A percentile compares a stretch with the other conserved stretches of the same genome.
phyloP scores from a whole-genome alignment of 2,797 vertebrate species.

The Aphelocoma californica region DNA sequence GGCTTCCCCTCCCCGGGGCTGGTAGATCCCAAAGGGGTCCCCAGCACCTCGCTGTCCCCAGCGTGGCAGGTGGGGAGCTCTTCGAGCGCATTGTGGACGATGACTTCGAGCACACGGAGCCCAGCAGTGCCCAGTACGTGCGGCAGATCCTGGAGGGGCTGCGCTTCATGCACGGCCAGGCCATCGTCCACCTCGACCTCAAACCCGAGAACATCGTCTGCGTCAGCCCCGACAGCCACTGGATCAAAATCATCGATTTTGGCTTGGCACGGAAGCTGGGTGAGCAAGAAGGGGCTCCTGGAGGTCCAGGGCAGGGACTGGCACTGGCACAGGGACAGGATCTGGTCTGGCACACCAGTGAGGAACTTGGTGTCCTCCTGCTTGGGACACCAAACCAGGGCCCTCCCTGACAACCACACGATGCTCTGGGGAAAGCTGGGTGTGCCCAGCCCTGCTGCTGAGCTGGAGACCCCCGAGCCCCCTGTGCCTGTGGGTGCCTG shows the following conservation, averaged over 20 bases:
- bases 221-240: constrained; percentile 75
- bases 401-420: background rate
- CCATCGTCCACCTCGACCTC: constrained; percentile 84
- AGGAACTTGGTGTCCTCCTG: background rate
- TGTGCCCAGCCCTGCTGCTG: background rate
- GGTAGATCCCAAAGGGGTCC: no score
- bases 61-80: constrained; percentile 86
- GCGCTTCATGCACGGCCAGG: constrained; percentile 83
- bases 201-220: constrained; percentile 92
- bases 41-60: constrained; percentile 15
- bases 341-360: no score
- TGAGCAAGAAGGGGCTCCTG: constrained; percentile 38
- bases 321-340: background rate
- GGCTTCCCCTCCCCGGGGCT: fast-evolving
- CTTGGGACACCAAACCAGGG: background rate
- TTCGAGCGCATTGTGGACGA: constrained; percentile 89
- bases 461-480: background rate
- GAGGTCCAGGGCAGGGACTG: background rate
- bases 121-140: constrained; percentile 81
- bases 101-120: constrained; percentile 86
- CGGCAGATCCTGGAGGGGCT: constrained; percentile 86
- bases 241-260: constrained; percentile 88
- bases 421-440: background rate
- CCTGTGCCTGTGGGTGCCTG: background rate
- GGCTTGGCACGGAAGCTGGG: constrained; percentile 83